Percentiles rank a stretch among this genome's conserved stretches.
Conservation (phyloP, 2,113 vertebrate genomes). For the Struthio camelus region DNA sequence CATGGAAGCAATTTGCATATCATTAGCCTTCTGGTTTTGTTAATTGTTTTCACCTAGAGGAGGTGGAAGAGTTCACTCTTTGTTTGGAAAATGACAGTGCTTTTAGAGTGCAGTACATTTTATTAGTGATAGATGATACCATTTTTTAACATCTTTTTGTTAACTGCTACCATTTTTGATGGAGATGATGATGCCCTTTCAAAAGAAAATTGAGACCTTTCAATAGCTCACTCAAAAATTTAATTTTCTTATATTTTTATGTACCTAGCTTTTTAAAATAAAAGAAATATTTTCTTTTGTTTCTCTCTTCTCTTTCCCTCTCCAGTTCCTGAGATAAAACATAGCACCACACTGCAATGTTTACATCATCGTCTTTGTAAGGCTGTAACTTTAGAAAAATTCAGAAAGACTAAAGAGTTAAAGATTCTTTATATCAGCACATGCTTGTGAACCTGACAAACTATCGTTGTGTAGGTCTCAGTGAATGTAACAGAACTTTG, state of each 20-base stretch:
- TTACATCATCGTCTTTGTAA: neutral
- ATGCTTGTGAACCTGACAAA: neutral
- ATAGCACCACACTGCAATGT: neutral
- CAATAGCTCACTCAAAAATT: neutral
- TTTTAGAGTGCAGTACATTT: neutral
- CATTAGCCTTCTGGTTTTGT: slow-evolving; percentile 57
- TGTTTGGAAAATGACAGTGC: slow-evolving; percentile 54
- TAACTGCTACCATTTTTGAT: slow-evolving; percentile 6
- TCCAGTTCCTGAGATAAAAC: neutral
- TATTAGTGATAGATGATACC: neutral
- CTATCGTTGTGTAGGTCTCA: neutral
- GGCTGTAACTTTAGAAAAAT: neutral
- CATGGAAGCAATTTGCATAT: slow-evolving; percentile 64
- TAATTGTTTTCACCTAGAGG: slow-evolving; percentile 66
- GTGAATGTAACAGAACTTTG: neutral
- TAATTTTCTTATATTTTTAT: slow-evolving; percentile 11
- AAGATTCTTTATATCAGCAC: neutral
- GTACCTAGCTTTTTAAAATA: neutral
- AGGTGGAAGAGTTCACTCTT: slow-evolving; percentile 58
- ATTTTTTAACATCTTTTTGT: neutral
- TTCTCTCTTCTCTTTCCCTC: neutral
- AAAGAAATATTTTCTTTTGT: neutral
- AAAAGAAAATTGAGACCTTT: slow-evolving; percentile 53
- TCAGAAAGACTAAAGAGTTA: neutral
- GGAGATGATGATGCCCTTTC: slow-evolving; percentile 32